Base-by-base conservation (phyloP, 2,113 vertebrate genomes). In the Calcarius ornatus region DNA sequence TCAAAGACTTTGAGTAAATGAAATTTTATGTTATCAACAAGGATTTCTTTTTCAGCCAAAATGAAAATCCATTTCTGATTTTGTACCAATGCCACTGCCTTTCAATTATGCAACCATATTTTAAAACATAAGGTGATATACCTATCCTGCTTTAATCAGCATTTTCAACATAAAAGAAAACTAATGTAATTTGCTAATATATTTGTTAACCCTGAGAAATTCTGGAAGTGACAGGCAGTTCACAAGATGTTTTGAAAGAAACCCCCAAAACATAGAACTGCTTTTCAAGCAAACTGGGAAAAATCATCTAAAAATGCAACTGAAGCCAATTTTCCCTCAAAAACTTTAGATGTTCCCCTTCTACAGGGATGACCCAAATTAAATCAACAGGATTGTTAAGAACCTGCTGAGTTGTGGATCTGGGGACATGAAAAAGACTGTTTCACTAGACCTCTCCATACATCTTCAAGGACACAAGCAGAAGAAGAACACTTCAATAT, bases 261-360 rank as follows among this genome's bases (percentile, higher is more conserved):
- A 27, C 0, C 3, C 3, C 8, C 4, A 14, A 68, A 87, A 42
- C 3, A 37, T 0, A 4, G 3, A 80, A 71, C 9, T 90, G 38
- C 53, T 60, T 79, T 88, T 51, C 12, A 11, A 70, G 25, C 28
- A 83, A 92, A 31, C 3, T 15, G 42, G 30, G 47, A 63, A 82
- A 19, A 63, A 86, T 23, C 17, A 72, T 15, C 57, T 72, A 31
- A 77, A 88, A 92, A 69, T 57, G 35, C 48, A 94, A 63, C 11
- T 2, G 0, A 80, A 88, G 68, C 12, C 1, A 11, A 22, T 51
- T 90, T 60, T 65, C 24, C 45, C 33, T 80, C 37, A 35, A 85
- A 90, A 76, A 17, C 7, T 61, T 64, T 23, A 56, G 15, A 80
- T 37, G 27, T 51, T 84, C 37, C 42, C 19, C 4, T 88, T 91